phyloP scores from a whole-genome alignment of 1,140 invertebrate species.

The Orchesella cincta region DNA sequence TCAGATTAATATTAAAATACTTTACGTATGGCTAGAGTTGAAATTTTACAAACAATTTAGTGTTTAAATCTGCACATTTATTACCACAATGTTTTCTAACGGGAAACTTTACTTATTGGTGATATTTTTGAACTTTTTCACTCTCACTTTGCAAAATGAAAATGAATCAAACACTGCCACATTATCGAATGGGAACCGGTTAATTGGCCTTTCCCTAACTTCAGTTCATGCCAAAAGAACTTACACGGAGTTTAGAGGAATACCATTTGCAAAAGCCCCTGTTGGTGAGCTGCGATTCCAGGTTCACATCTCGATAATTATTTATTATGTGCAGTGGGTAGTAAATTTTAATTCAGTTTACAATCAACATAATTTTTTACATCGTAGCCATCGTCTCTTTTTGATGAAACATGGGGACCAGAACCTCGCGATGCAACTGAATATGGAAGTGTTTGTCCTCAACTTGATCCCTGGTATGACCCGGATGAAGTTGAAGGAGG shows the following conservation, averaged over 20 bases:
- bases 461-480: neutral
- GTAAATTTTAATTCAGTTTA: neutral
- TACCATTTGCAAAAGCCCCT: neutral
- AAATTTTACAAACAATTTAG: too few relatives aligned
- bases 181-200: neutral
- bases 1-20: too few relatives aligned
- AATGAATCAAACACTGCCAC: too few relatives aligned
- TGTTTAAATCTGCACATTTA: too few relatives aligned
- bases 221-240: neutral
- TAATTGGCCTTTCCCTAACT: neutral
- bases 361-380: neutral
- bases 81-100: too few relatives aligned
- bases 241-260: neutral
- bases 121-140: too few relatives aligned
- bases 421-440: neutral
- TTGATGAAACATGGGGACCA: neutral
- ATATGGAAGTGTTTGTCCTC: conserved; percentile 2
- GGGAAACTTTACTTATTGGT: too few relatives aligned
- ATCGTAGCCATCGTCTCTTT: neutral
- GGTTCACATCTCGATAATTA: neutral
- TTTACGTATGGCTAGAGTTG: too few relatives aligned
- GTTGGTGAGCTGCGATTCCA: neutral
- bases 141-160: too few relatives aligned
- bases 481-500: neutral
- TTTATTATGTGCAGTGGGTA: neutral